These are phyloP conservation scores for Formica aserva DNA, from an alignment of 2,888 invertebrate genomes.

Conservation along the genomic window DNA sequence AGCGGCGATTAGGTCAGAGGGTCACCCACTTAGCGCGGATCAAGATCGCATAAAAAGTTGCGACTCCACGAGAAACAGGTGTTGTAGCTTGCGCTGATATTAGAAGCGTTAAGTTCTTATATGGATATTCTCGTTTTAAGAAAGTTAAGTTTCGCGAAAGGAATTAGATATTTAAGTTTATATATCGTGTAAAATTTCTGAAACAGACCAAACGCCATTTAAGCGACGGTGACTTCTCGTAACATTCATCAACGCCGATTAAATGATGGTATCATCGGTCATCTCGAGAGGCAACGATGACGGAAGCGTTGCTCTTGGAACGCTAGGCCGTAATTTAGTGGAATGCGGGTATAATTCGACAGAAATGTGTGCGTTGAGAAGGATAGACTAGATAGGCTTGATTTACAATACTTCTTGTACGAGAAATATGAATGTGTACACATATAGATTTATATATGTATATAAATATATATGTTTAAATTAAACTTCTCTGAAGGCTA, in stretches of 20 bases:
- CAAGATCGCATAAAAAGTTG: constrained; percentile 62
- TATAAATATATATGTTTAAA: neutral
- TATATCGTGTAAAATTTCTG: neutral
- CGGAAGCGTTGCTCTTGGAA: constrained; percentile 31
- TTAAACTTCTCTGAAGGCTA: neutral
- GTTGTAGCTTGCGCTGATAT: neutral
- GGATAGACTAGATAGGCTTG: neutral
- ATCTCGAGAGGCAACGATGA: constrained; percentile 41
- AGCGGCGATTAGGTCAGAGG: constrained; percentile 75
- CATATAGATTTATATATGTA: too few species aligned
- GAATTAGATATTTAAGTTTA: neutral
- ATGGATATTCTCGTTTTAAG: neutral
- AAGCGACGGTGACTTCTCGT: constrained; percentile 25
- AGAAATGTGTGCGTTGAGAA: neutral
- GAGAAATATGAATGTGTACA: neutral
- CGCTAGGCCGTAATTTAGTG: constrained; percentile 25
- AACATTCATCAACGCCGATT: constrained; percentile 27
- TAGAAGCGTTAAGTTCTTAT: neutral
- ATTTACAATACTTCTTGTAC: neutral
- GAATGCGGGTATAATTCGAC: constrained; percentile 31
- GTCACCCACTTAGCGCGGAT: constrained; percentile 70
- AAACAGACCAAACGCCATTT: neutral
- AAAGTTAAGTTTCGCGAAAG: neutral
- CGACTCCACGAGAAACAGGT: neutral
- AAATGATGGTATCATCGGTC: constrained; percentile 45